Conservation (phyloP, 2,797 vertebrate species). For the Acridotheres tristis region DNA sequence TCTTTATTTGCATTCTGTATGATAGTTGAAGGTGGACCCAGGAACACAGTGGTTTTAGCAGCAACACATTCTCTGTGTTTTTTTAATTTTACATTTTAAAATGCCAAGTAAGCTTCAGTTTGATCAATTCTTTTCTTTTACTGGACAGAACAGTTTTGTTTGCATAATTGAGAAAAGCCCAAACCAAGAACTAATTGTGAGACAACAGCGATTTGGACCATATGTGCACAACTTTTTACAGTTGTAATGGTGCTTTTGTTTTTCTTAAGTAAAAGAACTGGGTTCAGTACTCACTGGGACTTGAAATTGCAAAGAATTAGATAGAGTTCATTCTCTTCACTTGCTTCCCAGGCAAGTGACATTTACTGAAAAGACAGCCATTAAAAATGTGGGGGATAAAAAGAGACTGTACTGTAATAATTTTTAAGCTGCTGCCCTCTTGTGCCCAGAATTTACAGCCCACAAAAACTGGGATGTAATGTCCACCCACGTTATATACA, state of each 20-base stretch:
- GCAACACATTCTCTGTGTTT: background rate
- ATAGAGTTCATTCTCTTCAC: background rate
- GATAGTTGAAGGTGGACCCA: slow-evolving; percentile 57
- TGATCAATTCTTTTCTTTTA: background rate
- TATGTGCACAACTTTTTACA: background rate
- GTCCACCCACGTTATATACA: background rate
- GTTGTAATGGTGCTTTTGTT: background rate
- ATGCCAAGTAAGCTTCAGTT: background rate
- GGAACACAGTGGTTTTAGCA: slow-evolving; percentile 29
- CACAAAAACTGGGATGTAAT: background rate
- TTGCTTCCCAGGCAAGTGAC: background rate
- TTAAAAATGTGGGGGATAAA: background rate
- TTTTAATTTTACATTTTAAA: slow-evolving; percentile 29
- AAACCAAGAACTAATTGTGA: background rate
- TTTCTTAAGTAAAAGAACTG: background rate
- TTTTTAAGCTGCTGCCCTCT: slow-evolving; percentile 59
- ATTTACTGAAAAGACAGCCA: background rate
- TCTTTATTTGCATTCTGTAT: slow-evolving; percentile 30
- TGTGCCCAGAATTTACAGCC: background rate
- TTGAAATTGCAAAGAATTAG: background rate
- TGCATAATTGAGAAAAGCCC: background rate
- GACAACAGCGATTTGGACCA: background rate
- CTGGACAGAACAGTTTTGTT: background rate
- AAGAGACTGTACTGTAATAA: background rate
- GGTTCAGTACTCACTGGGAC: background rate